Evolutionary conservation across 2,797 vertebrate species (phyloP), one percentile per base, ranked within the genome.

Genomic region (Falco novaeseelandiae): DNA sequence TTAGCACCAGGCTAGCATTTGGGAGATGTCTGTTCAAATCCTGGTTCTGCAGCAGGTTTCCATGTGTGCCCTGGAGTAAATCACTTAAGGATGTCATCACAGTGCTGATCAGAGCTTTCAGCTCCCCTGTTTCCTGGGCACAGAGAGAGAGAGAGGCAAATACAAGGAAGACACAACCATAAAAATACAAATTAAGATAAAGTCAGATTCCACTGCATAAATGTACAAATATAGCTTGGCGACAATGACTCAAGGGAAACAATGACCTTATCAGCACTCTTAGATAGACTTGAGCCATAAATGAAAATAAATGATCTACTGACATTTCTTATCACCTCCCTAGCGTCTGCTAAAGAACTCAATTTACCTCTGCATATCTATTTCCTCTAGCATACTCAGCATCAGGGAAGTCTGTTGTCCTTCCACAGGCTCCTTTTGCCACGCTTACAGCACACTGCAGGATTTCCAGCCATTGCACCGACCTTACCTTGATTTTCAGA

Each of bases 121-220:
- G 90, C 46, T 92, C 42, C 94, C 21, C 80, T 88, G 7, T 63
- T 65, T 93, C 58, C 94, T 57, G 22, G 63, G 89, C 93, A 97
- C 65, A 96, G 91, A 95, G 49, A 30, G 94, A 97, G 97, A 93
- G 71, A 74, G 82, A 96, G 95, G 92, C 90, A 98, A 97, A 97
- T 92, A 93, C 71, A 94, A 98, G 96, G 96, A 97, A 98, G 92
- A 95, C 19, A 70, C 12, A 3, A 79, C 95, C 88, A 98, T 98
- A 98, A 98, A 98, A 97, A 82, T 66, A 77, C 78, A 95, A 97
- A 98, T 97, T 97, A 97, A 98, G 97, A 98, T 98, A 98, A 98
- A 97, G 82, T 83, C 49, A 76, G 42, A 97, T 97, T 97, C 93
- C 91, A 89, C 89, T 96, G 93, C 95, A 83, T 95, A 98, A 95